These are phyloP conservation scores for Cyprinus carpio DNA, from an alignment of 2,113 vertebrate species.

Conservation along the genomic window DNA sequence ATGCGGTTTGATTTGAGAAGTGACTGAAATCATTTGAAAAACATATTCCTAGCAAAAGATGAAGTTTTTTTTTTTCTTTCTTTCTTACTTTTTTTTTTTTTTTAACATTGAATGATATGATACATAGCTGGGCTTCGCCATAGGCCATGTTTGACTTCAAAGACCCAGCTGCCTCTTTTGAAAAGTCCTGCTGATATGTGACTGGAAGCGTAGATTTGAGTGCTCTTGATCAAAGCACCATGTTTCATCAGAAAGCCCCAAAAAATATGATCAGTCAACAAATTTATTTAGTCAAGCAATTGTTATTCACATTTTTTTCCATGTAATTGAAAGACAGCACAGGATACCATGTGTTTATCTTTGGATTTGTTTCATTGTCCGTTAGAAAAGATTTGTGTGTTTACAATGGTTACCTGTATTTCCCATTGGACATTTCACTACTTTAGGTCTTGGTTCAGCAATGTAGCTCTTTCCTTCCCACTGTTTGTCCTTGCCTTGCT, in stretches of 20 bases:
- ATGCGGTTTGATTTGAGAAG: slow-evolving; percentile 60
- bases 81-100: neutral
- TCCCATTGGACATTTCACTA: neutral
- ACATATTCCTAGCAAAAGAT: slow-evolving; percentile 48
- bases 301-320: neutral
- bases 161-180: slow-evolving; percentile 69
- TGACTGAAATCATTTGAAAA: slow-evolving; percentile 55
- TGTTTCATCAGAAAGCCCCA: neutral
- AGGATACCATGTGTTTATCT: neutral
- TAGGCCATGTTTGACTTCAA: slow-evolving; percentile 76
- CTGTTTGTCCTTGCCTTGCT: slow-evolving; percentile 28
- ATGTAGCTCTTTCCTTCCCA: neutral
- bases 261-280: slow-evolving; percentile 26
- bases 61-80: neutral
- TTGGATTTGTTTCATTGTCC: neutral
- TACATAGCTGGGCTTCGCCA: slow-evolving; percentile 63
- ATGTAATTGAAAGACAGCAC: slow-evolving; percentile 12
- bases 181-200: slow-evolving; percentile 64
- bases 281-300: neutral
- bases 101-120: slow-evolving; percentile 31
- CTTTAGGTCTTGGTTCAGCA: slow-evolving; percentile 15
- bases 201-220: slow-evolving; percentile 58
- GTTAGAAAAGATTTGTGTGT: neutral
- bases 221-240: slow-evolving; percentile 70
- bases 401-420: slow-evolving; percentile 19